phyloP scores from a whole-genome alignment of 2,113 vertebrate species.

The Dunckerocampus dactyliophorus region DNA sequence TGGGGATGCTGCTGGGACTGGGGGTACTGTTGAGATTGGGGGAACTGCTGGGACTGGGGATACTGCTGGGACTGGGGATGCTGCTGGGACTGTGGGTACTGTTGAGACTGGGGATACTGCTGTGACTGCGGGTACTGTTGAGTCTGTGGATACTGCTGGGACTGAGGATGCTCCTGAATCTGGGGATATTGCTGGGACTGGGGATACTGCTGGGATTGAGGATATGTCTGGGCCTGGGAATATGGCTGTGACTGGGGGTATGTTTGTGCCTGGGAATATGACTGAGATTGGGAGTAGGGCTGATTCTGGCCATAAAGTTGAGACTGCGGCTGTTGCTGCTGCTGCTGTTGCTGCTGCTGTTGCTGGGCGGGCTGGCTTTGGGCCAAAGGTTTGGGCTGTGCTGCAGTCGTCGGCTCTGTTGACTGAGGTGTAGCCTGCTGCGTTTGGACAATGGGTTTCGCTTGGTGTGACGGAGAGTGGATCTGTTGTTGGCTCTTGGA shows the following conservation, averaged over 20 bases:
- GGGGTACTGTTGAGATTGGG: background rate
- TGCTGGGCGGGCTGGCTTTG: conserved; percentile 53
- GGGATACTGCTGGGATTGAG: conserved; percentile 17
- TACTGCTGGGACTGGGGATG: conserved; percentile 41
- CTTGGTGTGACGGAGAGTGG: conserved; percentile 81
- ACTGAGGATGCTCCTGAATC: conserved; percentile 4
- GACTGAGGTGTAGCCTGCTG: conserved; percentile 59
- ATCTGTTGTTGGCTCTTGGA: conserved; percentile 97
- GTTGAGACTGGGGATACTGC: conserved; percentile 8
- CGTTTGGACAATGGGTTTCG: conserved; percentile 69
- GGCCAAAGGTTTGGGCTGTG: conserved; percentile 51
- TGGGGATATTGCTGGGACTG: conserved; percentile 24
- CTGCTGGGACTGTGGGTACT: conserved; percentile 45
- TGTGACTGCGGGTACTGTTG: conserved; percentile 36
- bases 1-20: background rate
- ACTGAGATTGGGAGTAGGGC: conserved; percentile 27
- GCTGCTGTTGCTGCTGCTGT: conserved; percentile 43
- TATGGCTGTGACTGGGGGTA: conserved; percentile 45
- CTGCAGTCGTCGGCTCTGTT: conserved; percentile 39
- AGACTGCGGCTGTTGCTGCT: conserved; percentile 24
- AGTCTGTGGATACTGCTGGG: conserved; percentile 42
- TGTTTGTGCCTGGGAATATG: conserved; percentile 45
- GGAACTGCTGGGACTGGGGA: background rate
- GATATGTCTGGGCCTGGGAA: conserved; percentile 38
- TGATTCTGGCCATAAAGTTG: conserved; percentile 25